Conservation (phyloP, 2,797 vertebrate genomes). For the Lophotriccus pileatus region DNA sequence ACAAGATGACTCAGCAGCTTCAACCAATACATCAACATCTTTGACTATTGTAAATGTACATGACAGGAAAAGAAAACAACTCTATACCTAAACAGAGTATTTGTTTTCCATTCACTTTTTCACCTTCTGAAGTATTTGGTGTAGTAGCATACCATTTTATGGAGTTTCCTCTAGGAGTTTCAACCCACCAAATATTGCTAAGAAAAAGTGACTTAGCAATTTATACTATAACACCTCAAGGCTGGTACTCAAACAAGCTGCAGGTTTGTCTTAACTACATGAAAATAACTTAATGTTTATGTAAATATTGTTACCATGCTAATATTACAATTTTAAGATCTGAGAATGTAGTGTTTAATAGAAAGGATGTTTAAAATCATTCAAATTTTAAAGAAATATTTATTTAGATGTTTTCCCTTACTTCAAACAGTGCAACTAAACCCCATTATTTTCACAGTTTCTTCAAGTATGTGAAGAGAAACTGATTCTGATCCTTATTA, state of each 20-base stretch:
- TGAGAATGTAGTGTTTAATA: constrained; percentile 52
- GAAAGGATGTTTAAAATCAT: constrained; percentile 57
- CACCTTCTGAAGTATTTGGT: background rate
- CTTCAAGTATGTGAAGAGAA: background rate
- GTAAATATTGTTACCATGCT: constrained; percentile 24
- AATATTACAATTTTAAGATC: constrained; percentile 20
- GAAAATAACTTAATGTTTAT: constrained; percentile 40
- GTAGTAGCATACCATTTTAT: constrained; percentile 24
- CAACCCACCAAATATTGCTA: constrained; percentile 41
- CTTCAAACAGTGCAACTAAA: constrained; percentile 11
- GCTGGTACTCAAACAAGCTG: constrained; percentile 51
- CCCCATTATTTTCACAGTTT: constrained; percentile 33
- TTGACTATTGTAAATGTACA: background rate
- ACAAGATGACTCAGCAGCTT: background rate
- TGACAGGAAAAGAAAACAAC: background rate
- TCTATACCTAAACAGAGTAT: background rate
- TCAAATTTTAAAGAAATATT: constrained; percentile 49
- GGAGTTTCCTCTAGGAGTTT: constrained; percentile 42
- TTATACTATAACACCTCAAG: constrained; percentile 47
- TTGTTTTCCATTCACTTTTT: background rate
- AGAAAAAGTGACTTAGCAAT: constrained; percentile 55
- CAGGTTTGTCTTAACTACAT: constrained; percentile 46
- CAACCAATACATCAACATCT: background rate
- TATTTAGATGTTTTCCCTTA: constrained; percentile 6
- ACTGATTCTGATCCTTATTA: background rate